Base-by-base conservation (phyloP, 2,113 vertebrate genomes). In the Anas platyrhynchos region DNA sequence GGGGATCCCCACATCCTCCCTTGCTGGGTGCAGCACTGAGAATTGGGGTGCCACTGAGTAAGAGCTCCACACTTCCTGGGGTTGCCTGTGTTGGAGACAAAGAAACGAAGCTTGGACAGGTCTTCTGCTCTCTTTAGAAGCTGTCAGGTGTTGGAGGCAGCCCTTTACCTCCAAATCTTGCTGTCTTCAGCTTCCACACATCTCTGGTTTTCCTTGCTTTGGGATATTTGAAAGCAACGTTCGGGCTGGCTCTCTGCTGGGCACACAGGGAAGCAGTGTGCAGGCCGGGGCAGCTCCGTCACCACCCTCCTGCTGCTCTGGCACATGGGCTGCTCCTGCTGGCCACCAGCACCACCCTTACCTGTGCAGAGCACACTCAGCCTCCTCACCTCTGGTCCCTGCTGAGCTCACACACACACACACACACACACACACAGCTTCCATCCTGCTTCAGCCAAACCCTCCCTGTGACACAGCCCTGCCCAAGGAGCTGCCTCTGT, bases 11-110 rank as follows among this genome's bases (percentile, higher is more conserved):
- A 55, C 4, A 48, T 52, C 38, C 27, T 29, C 20, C 41, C 43
- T 3, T 0, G 9, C 73, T 14, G 34, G 11, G 9, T 4, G 41
- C 55, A 69, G 59, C 22, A 54, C 14, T n/a, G 25, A 58, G 41
- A 48, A 32, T 23, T 0, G 0, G 31, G 18, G 13, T 13, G 13
- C 44, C 22, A 36, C 66, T 0, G 0, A 74, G 65, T 5, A 0
- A 54, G 22, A 71, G 20, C n/a, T 12, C 31, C 43, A 2, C 1
- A 0, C n/a, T 27, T 62, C 68, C 62, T 21, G 21, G 69, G 27
- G 48, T 10, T 79, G 48, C 27, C 58, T 34, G 38, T 25, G 59
- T 25, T 2, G 6, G 32, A 75, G n/a, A 72, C 7, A 46, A 66
- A 62, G 67, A 79, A 63, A 83, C 0, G 21, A 31, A 79, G 44